A percentile compares a stretch with the other conserved stretches of the same genome.
Evolutionary conservation across 2,113 vertebrate genomes (phyloP).

Genomic region (Gallinago paraguaiae): DNA sequence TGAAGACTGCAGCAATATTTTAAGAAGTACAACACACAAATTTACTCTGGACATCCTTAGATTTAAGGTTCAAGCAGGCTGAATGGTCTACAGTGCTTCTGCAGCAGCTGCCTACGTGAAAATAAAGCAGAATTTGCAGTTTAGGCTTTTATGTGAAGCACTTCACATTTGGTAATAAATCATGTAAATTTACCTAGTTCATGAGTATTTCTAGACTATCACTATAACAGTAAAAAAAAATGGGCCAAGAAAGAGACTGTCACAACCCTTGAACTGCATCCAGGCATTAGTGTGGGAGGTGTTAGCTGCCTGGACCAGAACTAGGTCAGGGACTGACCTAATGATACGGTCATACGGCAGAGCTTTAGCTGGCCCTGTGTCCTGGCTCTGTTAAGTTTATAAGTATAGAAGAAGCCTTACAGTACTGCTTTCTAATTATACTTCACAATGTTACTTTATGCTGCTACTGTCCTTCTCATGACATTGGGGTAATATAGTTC

Average conservation of each 20-base stretch:
- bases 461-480: background rate
- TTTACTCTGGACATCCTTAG: background rate
- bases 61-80: background rate
- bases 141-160: background rate
- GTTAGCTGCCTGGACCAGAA: background rate
- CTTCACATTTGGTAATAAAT: background rate
- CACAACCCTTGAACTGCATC: background rate
- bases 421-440: background rate
- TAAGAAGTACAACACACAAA: background rate
- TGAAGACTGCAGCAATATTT: background rate
- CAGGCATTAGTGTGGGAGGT: background rate
- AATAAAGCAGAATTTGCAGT: background rate
- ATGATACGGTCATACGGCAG: rapidly evolving
- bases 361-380: background rate
- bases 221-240: background rate
- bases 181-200: background rate
- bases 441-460: background rate
- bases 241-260: background rate
- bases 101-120: background rate
- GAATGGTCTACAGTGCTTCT: background rate
- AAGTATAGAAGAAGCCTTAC: background rate
- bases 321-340: background rate
- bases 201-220: background rate
- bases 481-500: background rate
- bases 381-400: background rate